Evolutionary conservation across 2,888 invertebrate genomes (phyloP), one percentile per base, ranked within the genome.

Genomic region (Limulus polyphemus): DNA sequence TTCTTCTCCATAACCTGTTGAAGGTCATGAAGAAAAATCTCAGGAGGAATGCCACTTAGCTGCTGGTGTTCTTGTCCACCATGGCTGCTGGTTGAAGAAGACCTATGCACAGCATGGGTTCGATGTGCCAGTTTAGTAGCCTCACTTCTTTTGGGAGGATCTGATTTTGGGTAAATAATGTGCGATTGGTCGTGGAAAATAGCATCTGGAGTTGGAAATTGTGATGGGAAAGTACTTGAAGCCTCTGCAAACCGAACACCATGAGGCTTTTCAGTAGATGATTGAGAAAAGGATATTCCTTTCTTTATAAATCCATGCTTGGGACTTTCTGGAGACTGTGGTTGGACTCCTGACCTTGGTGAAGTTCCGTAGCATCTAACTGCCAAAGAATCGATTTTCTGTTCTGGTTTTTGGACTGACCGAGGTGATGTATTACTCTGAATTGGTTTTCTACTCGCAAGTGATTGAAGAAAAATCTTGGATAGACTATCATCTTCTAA

Each of bases 1-100:
- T 93, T 93, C 73, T 91, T 91, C 69, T 89, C 82, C 89, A 93
- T 92, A 0, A 93, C 92, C 59, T 91, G 81, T 73, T 93, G 92
- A 56, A 93, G 79, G 75, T 93, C 92, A 74, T 88, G 87, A 55
- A 93, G 79, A 73, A 93, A 92, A 63, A 88, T 88, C 46, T 84
- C 70, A 11, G 77, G 77, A 62, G 74, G 62, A 17, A 68, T 62
- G 3, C 64, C 62, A 54, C 32, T 32, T 32, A 65, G 62, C 83
- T 0, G 88, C 87, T 3, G 88, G 87, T 71, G 60, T 50, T 85
- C 85, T 68, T 84, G 83, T 62, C 82, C 81, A 32, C 32, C 7
- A 3, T 32, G 32, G 7, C 7, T 32, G 32, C 32, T 32, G 32
- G 32, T 32, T 32, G 32, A 32, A 32, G 32, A 32, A 7, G 3